Conservation (phyloP, 2,888 invertebrate species). For the Agrypnus murinus region DNA sequence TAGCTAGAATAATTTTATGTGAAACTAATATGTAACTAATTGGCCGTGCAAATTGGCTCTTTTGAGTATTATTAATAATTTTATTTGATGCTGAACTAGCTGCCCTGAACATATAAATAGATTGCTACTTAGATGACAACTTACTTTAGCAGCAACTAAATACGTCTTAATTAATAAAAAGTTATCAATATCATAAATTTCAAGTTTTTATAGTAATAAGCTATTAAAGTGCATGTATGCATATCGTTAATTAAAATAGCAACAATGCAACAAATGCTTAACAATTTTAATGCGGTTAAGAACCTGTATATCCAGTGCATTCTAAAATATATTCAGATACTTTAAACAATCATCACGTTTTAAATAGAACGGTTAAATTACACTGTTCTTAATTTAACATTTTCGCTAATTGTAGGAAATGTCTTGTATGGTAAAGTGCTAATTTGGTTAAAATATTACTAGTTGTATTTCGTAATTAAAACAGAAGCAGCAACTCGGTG, state of each 20-base stretch:
- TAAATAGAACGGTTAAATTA: conserved; percentile 18
- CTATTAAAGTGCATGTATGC: too few relatives aligned
- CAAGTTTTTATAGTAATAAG: neutral
- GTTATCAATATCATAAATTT: neutral
- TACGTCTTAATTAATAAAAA: too few relatives aligned
- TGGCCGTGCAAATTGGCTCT: neutral
- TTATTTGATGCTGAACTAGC: too few relatives aligned
- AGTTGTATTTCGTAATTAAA: neutral
- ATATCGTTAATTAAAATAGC: neutral
- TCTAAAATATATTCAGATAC: conserved; percentile 4
- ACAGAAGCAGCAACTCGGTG: neutral
- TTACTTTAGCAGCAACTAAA: too few relatives aligned
- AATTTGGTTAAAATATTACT: neutral
- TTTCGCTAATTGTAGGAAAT: neutral
- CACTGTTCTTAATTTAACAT: neutral
- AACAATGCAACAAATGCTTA: neutral
- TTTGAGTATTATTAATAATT: too few relatives aligned
- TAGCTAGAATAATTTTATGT: conserved; percentile 17
- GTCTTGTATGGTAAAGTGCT: neutral
- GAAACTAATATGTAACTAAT: conserved; percentile 27
- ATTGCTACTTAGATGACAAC: too few relatives aligned
- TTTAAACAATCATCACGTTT: neutral
- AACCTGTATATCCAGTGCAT: neutral
- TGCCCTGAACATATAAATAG: too few relatives aligned
- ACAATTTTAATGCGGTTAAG: conserved; percentile 5